Conservation (phyloP, 2,113 vertebrate species). For the Nerophis ophidion region DNA sequence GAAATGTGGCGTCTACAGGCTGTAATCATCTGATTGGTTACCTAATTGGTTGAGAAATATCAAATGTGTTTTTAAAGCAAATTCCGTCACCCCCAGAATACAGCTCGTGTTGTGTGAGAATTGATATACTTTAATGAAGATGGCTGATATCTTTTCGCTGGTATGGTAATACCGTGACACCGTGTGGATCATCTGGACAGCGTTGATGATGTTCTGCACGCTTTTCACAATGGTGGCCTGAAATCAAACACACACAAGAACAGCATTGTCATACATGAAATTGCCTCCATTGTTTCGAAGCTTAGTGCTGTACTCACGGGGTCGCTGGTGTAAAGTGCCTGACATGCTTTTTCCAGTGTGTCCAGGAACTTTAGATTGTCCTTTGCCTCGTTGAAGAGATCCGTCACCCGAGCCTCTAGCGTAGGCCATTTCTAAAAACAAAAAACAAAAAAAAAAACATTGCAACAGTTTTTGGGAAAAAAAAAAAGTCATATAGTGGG, state of each 20-base stretch:
- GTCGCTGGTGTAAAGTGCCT: constrained; percentile 77
- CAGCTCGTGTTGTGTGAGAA: background rate
- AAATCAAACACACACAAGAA: constrained; percentile 19
- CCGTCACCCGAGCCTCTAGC: constrained; percentile 76
- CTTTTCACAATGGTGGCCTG: constrained; percentile 75
- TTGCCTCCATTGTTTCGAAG: background rate
- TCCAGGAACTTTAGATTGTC: constrained; percentile 80
- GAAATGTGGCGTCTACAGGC: constrained; percentile 80
- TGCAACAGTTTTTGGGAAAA: too few species aligned
- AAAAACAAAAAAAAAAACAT: too few species aligned
- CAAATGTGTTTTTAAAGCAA: background rate
- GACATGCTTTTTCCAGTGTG: constrained; percentile 76
- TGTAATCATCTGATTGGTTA: constrained; percentile 84
- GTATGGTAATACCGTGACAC: constrained; percentile 80
- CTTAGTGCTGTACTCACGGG: constrained; percentile 52
- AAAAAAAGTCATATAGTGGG: too few species aligned
- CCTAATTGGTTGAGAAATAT: constrained; percentile 50
- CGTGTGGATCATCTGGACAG: constrained; percentile 74
- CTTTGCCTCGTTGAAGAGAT: constrained; percentile 79
- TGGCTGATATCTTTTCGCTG: constrained; percentile 75
- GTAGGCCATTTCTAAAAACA: constrained; percentile 72
- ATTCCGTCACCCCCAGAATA: too few species aligned
- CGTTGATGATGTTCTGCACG: constrained; percentile 76
- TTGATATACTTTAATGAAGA: constrained; percentile 76
- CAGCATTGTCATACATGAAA: too few species aligned